phyloP scores from a whole-genome alignment of 2,797 vertebrate species.

The Rhinichthys osculus region DNA sequence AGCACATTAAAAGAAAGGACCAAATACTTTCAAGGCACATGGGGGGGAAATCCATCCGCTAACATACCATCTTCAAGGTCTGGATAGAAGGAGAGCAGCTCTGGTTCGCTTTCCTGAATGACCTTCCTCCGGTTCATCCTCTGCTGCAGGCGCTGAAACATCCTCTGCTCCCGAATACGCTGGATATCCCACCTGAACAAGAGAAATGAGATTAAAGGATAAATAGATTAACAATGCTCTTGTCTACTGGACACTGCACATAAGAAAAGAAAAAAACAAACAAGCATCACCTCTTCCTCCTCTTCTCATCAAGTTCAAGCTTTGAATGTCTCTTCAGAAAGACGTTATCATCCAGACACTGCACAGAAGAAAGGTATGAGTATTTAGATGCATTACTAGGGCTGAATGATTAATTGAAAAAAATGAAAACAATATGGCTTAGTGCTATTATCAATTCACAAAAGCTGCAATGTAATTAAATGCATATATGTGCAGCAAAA shows the following conservation, averaged over 20 bases:
- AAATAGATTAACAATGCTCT: not conserved
- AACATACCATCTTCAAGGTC: slow-evolving; percentile 85
- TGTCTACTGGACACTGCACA: not conserved
- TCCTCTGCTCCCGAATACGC: slow-evolving; percentile 76
- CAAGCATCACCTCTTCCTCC: slow-evolving; percentile 83
- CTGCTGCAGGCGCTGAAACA: slow-evolving; percentile 65
- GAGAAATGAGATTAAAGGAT: not conserved
- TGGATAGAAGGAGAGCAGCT: slow-evolving; percentile 88
- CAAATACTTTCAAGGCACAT: not conserved
- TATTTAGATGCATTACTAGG: not conserved
- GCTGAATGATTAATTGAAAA: not conserved
- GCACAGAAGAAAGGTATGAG: not conserved
- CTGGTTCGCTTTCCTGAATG: slow-evolving; percentile 87
- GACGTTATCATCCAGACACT: slow-evolving; percentile 86
- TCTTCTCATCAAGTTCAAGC: slow-evolving; percentile 89
- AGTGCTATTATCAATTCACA: not conserved
- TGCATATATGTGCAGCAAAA: not conserved
- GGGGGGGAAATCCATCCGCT: not conserved
- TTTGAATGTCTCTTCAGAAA: slow-evolving; percentile 88
- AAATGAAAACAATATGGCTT: not conserved
- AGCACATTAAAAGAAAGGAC: not conserved
- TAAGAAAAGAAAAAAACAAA: not conserved
- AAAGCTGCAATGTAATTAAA: not conserved
- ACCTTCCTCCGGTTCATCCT: slow-evolving; percentile 87
- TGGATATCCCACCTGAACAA: slow-evolving; percentile 86